A percentile compares a stretch with the other conserved stretches of the same genome.
Evolutionary conservation across 2,113 vertebrate species (phyloP).

Genomic region (Cephalophus harveyi): DNA sequence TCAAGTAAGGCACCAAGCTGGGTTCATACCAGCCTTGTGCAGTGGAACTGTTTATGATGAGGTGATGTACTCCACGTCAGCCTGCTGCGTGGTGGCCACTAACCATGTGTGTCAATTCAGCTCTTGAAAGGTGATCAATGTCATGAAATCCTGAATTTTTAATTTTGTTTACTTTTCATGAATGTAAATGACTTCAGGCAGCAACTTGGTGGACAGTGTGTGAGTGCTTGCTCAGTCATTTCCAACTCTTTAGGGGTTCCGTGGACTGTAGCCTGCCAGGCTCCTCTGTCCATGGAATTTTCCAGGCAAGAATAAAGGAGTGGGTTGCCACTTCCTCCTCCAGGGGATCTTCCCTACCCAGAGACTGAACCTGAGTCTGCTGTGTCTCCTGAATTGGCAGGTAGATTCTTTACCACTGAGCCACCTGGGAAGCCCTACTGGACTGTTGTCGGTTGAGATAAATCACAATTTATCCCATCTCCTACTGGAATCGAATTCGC

Average conservation of each 20-base stretch:
- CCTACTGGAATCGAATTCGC: background rate
- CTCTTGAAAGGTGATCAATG: background rate
- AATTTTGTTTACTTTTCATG: background rate
- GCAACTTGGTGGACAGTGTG: background rate
- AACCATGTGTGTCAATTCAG: background rate
- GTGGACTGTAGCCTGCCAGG: background rate
- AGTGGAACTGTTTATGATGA: background rate
- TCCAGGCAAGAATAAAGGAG: background rate
- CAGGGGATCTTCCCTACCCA: background rate
- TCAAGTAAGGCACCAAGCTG: background rate
- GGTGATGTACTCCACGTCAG: background rate
- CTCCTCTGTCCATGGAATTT: background rate
- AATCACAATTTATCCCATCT: background rate
- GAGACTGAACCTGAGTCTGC: background rate
- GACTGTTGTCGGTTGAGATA: background rate
- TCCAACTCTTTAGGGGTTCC: background rate
- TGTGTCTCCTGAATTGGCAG: background rate
- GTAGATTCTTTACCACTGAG: background rate
- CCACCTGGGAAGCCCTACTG: background rate
- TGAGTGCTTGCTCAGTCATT: background rate
- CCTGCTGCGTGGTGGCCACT: background rate
- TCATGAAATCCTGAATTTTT: background rate
- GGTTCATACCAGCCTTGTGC: background rate
- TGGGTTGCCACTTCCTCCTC: background rate
- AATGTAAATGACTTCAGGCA: background rate